Evolutionary conservation across 2,888 invertebrate genomes (phyloP).

Genomic region (Caenorhabditis japonica): DNA sequence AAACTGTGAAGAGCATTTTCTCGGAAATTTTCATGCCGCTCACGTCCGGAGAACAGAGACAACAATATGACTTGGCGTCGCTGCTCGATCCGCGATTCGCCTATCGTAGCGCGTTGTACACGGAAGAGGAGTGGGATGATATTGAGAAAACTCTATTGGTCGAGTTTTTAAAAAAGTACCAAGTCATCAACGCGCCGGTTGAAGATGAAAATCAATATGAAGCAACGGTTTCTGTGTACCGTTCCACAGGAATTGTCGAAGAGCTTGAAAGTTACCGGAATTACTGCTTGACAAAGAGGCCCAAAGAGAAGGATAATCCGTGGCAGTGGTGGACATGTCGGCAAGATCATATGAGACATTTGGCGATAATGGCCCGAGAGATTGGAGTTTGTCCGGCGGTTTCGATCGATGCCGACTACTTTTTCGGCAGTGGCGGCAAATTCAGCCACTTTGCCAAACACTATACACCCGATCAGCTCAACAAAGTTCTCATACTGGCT

Average conservation of each 20-base stretch:
- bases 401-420: slow-evolving; percentile 17
- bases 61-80: slow-evolving; percentile 2
- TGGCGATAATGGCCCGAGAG: slow-evolving; percentile 7
- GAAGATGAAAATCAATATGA: no score
- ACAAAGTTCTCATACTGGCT: slow-evolving; percentile 7
- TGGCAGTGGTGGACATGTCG: slow-evolving; percentile 14
- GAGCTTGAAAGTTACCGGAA: background rate
- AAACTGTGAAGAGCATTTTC: background rate
- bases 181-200: no score
- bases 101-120: background rate
- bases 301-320: background rate
- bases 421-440: slow-evolving; percentile 17
- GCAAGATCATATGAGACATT: no score
- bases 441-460: background rate
- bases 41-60: background rate
- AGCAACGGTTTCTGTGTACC: background rate
- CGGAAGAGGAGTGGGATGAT: background rate
- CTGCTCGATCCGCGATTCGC: slow-evolving; percentile 17
- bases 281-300: background rate
- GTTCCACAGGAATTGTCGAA: no score
- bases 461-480: background rate
- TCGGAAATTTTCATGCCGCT: background rate
- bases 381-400: slow-evolving; percentile 18
- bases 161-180: no score
- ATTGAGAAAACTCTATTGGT: slow-evolving; percentile 11